Percentiles rank a stretch among this genome's conserved stretches.
Evolutionary conservation across 2,797 vertebrate genomes (phyloP).

Genomic region (Tragopan temminckii): DNA sequence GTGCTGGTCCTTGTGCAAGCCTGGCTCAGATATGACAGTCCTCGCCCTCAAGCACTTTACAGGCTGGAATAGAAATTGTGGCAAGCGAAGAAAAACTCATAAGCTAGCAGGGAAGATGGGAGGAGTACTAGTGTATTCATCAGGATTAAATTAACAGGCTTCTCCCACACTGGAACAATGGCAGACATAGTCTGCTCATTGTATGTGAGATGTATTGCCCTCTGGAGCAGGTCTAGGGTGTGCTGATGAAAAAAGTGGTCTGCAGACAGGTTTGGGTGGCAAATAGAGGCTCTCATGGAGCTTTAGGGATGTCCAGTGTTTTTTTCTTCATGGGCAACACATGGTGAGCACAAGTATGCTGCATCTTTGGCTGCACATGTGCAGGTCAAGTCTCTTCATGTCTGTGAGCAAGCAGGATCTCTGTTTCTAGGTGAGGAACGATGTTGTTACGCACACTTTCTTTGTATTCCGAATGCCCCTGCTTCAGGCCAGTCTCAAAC

Average conservation of each 20-base stretch:
- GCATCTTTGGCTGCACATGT: accelerated
- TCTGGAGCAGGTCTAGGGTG: background rate
- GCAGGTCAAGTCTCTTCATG: background rate
- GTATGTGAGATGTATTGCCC: background rate
- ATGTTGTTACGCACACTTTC: background rate
- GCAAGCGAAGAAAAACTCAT: background rate
- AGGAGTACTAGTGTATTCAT: background rate
- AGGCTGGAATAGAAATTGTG: background rate
- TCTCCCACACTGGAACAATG: background rate
- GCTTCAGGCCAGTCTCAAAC: background rate
- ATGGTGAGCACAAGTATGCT: accelerated
- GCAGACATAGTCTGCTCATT: background rate
- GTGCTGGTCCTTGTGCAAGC: background rate
- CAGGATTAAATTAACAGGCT: background rate
- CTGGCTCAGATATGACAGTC: background rate
- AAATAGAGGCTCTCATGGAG: background rate
- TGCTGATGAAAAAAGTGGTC: background rate
- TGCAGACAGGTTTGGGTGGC: background rate
- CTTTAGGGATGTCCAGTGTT: accelerated
- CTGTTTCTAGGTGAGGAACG: background rate
- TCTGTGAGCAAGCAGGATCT: background rate
- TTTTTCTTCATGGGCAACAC: background rate
- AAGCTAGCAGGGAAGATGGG: background rate
- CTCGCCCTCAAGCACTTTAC: background rate
- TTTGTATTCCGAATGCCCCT: background rate